Conservation (phyloP, 1,140 invertebrate species). For the Leptestheria dahalacensis region DNA sequence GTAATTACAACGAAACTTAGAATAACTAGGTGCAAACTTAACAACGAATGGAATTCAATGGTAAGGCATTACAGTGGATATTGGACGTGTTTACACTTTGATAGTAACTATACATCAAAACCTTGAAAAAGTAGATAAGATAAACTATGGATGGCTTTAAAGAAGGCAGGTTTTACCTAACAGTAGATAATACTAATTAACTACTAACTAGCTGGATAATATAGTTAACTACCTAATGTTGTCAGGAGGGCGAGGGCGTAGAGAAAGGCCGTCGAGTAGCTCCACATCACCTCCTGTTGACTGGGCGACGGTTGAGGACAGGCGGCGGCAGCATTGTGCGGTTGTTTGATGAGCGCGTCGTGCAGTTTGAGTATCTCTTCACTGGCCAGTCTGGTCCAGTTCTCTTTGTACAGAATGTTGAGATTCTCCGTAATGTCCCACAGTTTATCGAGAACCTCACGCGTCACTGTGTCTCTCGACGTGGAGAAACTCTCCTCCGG, state of each 20-base stretch:
- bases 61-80: too few relatives aligned
- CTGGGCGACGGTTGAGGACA: not conserved
- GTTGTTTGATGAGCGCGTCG: constrained; percentile 42
- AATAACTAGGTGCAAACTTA: too few relatives aligned
- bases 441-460: constrained; percentile 35
- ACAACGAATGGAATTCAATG: too few relatives aligned
- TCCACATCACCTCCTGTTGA: constrained; percentile 60
- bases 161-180: too few relatives aligned
- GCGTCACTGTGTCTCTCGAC: constrained; percentile 18
- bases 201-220: too few relatives aligned
- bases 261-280: constrained; percentile 81
- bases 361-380: constrained; percentile 80
- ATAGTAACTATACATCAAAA: too few relatives aligned
- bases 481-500: not conserved
- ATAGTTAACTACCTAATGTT: constrained; percentile 89
- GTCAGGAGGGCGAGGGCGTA: constrained; percentile 92
- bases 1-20: too few relatives aligned
- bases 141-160: too few relatives aligned
- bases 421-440: constrained; percentile 89
- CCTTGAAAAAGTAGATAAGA: too few relatives aligned
- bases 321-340: not conserved
- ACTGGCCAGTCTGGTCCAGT: constrained; percentile 75
- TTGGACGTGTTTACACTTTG: too few relatives aligned
- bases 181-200: too few relatives aligned
- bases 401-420: constrained; percentile 85